Conservation (phyloP, 92 coral and sea anemone genomes). For the Montipora capitata region DNA sequence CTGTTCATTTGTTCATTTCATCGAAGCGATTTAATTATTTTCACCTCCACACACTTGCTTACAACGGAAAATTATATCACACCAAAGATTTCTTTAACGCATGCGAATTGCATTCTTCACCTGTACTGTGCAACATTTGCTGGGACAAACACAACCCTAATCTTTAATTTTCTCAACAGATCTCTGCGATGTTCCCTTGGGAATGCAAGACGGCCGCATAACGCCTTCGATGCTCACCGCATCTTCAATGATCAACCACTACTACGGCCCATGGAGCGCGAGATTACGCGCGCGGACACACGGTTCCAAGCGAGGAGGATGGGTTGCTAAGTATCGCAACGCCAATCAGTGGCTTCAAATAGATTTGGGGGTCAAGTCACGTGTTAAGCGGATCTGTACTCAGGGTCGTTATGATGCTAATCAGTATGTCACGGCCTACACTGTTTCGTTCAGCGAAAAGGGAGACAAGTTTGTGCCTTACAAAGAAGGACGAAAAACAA, state of each 20-base stretch:
- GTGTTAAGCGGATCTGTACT: constrained; percentile 62
- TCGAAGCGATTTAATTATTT: no score
- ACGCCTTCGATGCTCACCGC: constrained; percentile 76
- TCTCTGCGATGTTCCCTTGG: constrained; percentile 83
- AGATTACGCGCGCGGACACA: constrained; percentile 80
- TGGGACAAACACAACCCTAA: neutral
- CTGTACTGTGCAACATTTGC: no score
- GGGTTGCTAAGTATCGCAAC: constrained; percentile 71
- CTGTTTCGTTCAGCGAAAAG: constrained; percentile 66
- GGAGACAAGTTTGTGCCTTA: constrained; percentile 59
- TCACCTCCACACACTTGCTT: no score
- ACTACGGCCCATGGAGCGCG: constrained; percentile 89
- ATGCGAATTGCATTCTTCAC: no score
- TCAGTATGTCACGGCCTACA: constrained; percentile 75
- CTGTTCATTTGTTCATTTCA: no score
- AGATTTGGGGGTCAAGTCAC: constrained; percentile 63
- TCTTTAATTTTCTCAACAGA: constrained; percentile 37
- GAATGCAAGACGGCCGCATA: constrained; percentile 88
- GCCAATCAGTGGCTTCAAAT: constrained; percentile 75
- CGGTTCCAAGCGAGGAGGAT: constrained; percentile 75
- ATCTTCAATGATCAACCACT: constrained; percentile 80
- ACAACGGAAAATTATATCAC: no score
- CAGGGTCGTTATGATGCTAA: constrained; percentile 85
- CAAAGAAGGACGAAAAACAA: constrained; percentile 58
- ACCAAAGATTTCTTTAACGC: no score